These are phyloP conservation scores for Cosmorhoe ocellata DNA, from an alignment of 2,888 invertebrate genomes.

Conservation along the genomic window DNA sequence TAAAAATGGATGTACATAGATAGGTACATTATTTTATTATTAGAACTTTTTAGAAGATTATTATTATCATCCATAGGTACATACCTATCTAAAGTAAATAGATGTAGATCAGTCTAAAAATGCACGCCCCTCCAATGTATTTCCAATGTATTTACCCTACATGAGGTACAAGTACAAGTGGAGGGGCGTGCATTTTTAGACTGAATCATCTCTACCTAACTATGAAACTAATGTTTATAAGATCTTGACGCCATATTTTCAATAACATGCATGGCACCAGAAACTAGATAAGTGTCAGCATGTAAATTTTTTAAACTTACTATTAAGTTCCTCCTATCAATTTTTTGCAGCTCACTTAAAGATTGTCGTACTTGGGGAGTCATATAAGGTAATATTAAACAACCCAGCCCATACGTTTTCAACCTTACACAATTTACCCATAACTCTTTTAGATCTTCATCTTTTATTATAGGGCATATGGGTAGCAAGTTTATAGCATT, in stretches of 20 bases:
- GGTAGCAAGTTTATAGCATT: slow-evolving; percentile 72
- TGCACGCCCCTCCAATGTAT: too few relatives aligned
- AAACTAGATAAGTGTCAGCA: slow-evolving; percentile 69
- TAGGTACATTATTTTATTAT: too few relatives aligned
- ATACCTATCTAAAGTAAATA: too few relatives aligned
- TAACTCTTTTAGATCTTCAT: slow-evolving; percentile 71
- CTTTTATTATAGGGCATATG: slow-evolving; percentile 69
- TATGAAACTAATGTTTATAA: slow-evolving; percentile 44
- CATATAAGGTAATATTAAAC: slow-evolving; percentile 74
- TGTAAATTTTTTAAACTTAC: slow-evolving; percentile 74
- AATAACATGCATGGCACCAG: slow-evolving; percentile 74
- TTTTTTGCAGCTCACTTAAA: slow-evolving; percentile 65
- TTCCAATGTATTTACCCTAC: too few relatives aligned
- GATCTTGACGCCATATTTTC: slow-evolving; percentile 62
- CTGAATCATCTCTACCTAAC: too few relatives aligned
- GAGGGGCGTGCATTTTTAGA: too few relatives aligned
- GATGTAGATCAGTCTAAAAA: too few relatives aligned
- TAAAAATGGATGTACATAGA: too few relatives aligned
- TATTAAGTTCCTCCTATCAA: slow-evolving; percentile 71
- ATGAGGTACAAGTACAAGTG: too few relatives aligned
- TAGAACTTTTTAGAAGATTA: too few relatives aligned
- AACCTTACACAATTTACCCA: slow-evolving; percentile 75
- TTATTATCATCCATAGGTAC: too few relatives aligned
- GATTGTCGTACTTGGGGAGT: slow-evolving; percentile 60
- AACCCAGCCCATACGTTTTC: slow-evolving; percentile 70